Evolutionary conservation across 2,797 vertebrate genomes (phyloP), one percentile per base, ranked within the genome.

Genomic region (Jordanella pulchra): DNA sequence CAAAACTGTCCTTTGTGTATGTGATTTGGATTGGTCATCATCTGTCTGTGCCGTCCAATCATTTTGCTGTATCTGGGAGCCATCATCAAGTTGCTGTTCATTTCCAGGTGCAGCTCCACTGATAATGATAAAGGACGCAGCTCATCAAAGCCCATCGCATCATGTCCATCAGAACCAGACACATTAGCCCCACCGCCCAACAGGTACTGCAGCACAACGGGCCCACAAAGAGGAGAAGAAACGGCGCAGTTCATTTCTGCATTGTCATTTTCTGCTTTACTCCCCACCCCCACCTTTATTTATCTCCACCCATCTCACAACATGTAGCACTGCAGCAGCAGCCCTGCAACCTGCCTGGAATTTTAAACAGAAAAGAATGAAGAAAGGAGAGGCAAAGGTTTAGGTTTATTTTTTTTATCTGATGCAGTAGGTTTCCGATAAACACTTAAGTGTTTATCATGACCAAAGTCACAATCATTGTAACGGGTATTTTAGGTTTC

Each of bases 141-240:
- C 72, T 93, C 93, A 89, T 90, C 91, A 48, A 87, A 91, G 3
- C 78, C 82, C 28, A 93, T 93, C 56, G 88, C 95, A 75, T 92
- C 92, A 83, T 92, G 93, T 81, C 79, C 89, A 66, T 89, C 85
- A 72, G 35, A 83, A 73, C 61, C 84, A 92, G 94, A 91, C 89
- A 77, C 91, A 67, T 94, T 89, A 14, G 92, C 93, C 91, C 95
- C 96, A 83, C 94, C 96, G 73, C 95, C 96, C 86, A 98, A 95
- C 96, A 99, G 98, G 97, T 97, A 99, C 87, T 83, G 75, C 89
- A 88, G 85, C 81, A 72, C 85, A 81, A 86, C 75, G 77, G 77
- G 71, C 55, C 75, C 71, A 30, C 32, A 9, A 50, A 42, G 65
- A 23, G 30, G 27, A 54, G 65, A 17, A 39, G 39, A 45, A 23